Evolutionary conservation across 1,140 invertebrate species (phyloP).

Genomic region (Geopemphigus sp.): DNA sequence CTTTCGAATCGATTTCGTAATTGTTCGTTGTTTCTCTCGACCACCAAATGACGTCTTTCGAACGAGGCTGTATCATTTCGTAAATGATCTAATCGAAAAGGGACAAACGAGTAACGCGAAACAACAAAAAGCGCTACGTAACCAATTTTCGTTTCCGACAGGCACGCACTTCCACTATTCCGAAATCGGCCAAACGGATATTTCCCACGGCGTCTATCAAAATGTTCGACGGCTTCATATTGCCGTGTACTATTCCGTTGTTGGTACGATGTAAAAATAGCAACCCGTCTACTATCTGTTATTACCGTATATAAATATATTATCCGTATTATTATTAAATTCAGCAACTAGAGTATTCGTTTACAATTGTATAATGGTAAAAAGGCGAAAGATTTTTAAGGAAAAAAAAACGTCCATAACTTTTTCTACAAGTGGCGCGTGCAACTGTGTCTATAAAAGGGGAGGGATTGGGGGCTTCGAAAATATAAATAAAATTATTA

Average conservation of each 20-base stretch:
- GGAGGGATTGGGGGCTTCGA: too few relatives aligned
- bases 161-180: neutral
- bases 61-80: neutral
- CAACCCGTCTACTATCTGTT: neutral
- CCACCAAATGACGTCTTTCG: neutral
- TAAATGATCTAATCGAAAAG: neutral
- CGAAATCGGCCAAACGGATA: slow-evolving; percentile 12
- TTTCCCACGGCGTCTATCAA: neutral
- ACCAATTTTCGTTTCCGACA: neutral
- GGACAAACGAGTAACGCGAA: too few relatives aligned
- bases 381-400: too few relatives aligned
- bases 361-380: too few relatives aligned
- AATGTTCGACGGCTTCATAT: slow-evolving; percentile 7
- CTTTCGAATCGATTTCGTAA: neutral
- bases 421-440: too few relatives aligned
- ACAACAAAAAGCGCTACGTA: too few relatives aligned
- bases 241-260: neutral
- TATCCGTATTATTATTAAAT: too few relatives aligned
- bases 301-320: too few relatives aligned
- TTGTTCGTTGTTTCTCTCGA: neutral
- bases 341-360: too few relatives aligned
- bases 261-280: neutral
- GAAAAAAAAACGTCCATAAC: too few relatives aligned
- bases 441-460: too few relatives aligned
- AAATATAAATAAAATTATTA: too few relatives aligned